These are phyloP conservation scores for Barbus barbus DNA, from an alignment of 2,113 vertebrate species.

Conservation along the genomic window DNA sequence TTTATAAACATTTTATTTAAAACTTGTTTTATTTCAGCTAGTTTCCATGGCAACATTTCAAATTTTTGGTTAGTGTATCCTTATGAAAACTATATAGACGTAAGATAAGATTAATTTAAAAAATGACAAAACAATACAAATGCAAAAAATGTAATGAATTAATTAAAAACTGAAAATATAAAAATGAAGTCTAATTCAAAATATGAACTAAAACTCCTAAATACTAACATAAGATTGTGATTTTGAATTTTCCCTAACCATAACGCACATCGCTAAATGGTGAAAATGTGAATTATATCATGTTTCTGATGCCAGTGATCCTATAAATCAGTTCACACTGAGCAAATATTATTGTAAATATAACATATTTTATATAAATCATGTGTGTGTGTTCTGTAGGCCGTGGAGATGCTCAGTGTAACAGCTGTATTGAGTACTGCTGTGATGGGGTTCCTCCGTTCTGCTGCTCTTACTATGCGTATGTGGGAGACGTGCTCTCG, in stretches of 20 bases:
- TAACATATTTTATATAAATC: neutral
- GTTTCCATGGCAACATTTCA: neutral
- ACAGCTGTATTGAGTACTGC: constrained; percentile 87
- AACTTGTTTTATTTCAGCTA: too few relatives aligned
- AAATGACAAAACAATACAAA: too few relatives aligned
- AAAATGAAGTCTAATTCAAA: too few relatives aligned
- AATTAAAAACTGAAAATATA: too few relatives aligned
- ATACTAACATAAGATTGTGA: neutral
- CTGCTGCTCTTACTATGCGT: constrained; percentile 94
- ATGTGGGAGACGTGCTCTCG: constrained; percentile 91
- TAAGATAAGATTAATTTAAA: too few relatives aligned
- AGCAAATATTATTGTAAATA: neutral
- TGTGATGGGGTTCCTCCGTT: constrained; percentile 86
- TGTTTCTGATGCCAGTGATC: neutral
- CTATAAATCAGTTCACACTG: neutral
- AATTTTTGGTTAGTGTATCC: neutral
- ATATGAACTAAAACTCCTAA: too few relatives aligned
- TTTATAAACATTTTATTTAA: too few relatives aligned
- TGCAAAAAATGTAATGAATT: too few relatives aligned
- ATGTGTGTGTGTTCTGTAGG: constrained; percentile 65
- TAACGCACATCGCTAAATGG: neutral
- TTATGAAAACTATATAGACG: too few relatives aligned
- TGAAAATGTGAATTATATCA: neutral
- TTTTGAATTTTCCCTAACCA: neutral
- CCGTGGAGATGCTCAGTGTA: constrained; percentile 79